Evolutionary conservation across 2,888 invertebrate genomes (phyloP), one percentile per base, ranked within the genome.

Genomic region (Craniophora ligustri): DNA sequence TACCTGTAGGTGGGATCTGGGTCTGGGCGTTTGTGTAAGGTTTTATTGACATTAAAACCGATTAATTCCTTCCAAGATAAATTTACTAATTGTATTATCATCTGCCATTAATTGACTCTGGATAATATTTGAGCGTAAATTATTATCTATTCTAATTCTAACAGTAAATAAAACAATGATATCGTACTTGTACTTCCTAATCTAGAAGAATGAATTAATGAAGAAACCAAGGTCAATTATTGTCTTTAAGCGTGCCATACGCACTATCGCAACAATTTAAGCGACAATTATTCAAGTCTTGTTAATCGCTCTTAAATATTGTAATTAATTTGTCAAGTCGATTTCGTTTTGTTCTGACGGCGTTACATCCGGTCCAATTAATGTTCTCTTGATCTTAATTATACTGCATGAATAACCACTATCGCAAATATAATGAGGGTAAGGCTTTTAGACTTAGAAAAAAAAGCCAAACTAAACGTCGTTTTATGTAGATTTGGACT

Each of bases 301-400:
- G 47, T 51, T 44, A 40, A 21, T 36, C 21, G 34, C 34, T 26
- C 8, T 23, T 66, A 41, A 62, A 38, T 66, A 66, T 57, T 48
- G 15, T 30, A 66, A 53, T 64, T 60, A 67, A 48, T 53, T 23
- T 54, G 54, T 62, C 40, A 38, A 54, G 47, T 67, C 16, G 47
- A 61, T 61, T 53, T 67, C 0, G 18, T 64, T 67, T 67, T 67
- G 31, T 64, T 61, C 16, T 38, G 63, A 48, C 63, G 28, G 38
- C 16, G 53, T 58, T 26, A 58, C 34, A 35, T 58, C 59, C 66
- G 53, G 47, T 41, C 47, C 16, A 55, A 58, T 45, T 54, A 38
- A 5, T 30, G 14, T 1, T 30, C 18, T 35, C 41, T 48, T 51
- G 38, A 56, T 48, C 38, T 56, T 51, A 26, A 67, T 50, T 28